Evolutionary conservation across 2,888 invertebrate genomes (phyloP).

Genomic region (Penaeus monodon): DNA sequence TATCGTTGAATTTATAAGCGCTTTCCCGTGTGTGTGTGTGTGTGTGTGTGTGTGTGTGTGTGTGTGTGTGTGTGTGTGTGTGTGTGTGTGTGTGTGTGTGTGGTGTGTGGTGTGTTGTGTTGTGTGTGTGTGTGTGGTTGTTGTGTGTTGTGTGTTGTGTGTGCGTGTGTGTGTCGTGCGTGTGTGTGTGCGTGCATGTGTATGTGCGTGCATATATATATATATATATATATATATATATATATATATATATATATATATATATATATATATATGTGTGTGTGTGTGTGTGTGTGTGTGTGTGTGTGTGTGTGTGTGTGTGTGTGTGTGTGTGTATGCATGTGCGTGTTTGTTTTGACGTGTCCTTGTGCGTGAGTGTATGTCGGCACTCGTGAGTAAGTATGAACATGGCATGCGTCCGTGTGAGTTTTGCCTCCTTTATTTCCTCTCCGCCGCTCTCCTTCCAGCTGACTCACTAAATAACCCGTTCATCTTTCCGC

Average conservation of each 20-base stretch:
- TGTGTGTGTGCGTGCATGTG: background rate
- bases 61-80: constrained; percentile 21
- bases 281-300: background rate
- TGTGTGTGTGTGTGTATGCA: background rate
- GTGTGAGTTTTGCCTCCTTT: too few species aligned
- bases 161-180: background rate
- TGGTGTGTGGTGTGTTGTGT: background rate
- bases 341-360: background rate
- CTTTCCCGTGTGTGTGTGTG: too few species aligned
- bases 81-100: constrained; percentile 3
- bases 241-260: too few species aligned
- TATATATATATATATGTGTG: constrained; percentile 7
- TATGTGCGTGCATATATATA: background rate
- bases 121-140: constrained; percentile 7
- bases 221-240: background rate
- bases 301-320: background rate
- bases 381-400: background rate
- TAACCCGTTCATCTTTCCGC: too few species aligned
- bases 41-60: background rate
- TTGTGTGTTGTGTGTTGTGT: constrained; percentile 11
- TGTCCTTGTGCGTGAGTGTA: too few species aligned
- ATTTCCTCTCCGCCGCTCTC: too few species aligned
- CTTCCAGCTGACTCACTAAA: too few species aligned
- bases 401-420: too few species aligned
- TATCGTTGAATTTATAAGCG: too few species aligned